phyloP scores from a whole-genome alignment of 2,888 invertebrate genomes.

The Apodemia mormo region DNA sequence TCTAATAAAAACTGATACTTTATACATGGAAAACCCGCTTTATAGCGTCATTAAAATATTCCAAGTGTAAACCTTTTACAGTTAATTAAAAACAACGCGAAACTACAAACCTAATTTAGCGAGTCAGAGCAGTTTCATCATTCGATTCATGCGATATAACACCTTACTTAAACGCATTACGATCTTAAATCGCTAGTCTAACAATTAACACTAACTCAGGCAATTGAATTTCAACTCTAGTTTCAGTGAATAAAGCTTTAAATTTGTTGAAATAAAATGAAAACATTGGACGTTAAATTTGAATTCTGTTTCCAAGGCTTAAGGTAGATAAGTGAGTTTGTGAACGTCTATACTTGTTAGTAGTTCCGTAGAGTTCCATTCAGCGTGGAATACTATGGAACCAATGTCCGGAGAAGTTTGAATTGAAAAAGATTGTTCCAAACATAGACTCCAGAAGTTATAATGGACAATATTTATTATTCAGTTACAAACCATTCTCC shows the following conservation, averaged over 20 bases:
- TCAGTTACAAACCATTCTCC: not conserved
- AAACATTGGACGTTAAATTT: constrained; percentile 23
- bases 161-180: constrained; percentile 22
- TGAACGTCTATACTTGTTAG: constrained; percentile 26
- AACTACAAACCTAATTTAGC: constrained; percentile 22
- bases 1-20: not conserved
- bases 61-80: constrained; percentile 36
- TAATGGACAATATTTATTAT: constrained; percentile 9
- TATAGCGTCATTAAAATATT: constrained; percentile 10
- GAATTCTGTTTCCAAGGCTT: constrained; percentile 29
- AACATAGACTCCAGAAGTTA: constrained; percentile 11
- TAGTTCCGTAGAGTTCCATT: constrained; percentile 39
- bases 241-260: constrained; percentile 29
- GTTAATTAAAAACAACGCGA: constrained; percentile 35
- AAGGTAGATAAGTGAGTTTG: constrained; percentile 32
- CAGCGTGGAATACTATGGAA: constrained; percentile 36
- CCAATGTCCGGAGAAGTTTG: constrained; percentile 42
- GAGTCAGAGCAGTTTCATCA: not conserved
- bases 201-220: not conserved
- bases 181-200: constrained; percentile 19
- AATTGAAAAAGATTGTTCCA: constrained; percentile 40
- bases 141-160: constrained; percentile 6
- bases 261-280: constrained; percentile 23
- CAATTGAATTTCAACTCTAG: constrained; percentile 36
- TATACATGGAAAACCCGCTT: not conserved